Evolutionary conservation across 2,797 vertebrate species (phyloP).

Genomic region (Coilia nasus): DNA sequence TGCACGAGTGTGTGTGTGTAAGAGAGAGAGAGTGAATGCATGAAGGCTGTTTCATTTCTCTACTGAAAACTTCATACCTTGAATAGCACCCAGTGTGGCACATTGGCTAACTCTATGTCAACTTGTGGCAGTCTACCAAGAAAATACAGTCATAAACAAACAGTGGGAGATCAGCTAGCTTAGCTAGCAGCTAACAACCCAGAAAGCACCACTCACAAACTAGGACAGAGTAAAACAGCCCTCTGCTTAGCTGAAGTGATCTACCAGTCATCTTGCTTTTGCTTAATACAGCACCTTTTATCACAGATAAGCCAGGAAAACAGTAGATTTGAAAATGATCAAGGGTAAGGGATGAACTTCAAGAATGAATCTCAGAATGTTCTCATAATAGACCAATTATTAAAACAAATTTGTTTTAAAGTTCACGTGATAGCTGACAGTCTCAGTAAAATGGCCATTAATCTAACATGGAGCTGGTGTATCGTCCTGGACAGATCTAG

Average conservation of each 20-base stretch:
- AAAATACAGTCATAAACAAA: not conserved
- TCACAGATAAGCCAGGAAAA: too few species aligned
- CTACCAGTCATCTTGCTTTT: not conserved
- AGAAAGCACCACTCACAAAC: not conserved
- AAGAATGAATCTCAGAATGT: too few species aligned
- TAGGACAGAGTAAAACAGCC: not conserved
- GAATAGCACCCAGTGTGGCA: not conserved
- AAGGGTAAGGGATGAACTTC: too few species aligned
- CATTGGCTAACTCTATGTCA: not conserved
- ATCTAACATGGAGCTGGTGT: too few species aligned
- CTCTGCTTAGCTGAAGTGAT: not conserved
- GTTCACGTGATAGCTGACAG: not conserved
- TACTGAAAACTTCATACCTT: not conserved
- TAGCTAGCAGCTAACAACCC: not conserved
- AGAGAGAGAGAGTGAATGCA: not conserved
- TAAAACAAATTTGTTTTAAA: not conserved
- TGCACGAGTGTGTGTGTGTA: not conserved
- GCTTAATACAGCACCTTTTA: not conserved
- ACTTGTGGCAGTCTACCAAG: not conserved
- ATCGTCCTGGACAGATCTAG: too few species aligned
- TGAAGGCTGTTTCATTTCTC: conserved; percentile 4
- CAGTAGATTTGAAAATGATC: too few species aligned
- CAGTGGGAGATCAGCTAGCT: not conserved
- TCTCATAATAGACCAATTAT: too few species aligned
- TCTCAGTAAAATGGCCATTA: not conserved